Evolutionary conservation across 2,113 vertebrate species (phyloP), one percentile per base, ranked within the genome.

Genomic region (Gadus chalcogrammus): DNA sequence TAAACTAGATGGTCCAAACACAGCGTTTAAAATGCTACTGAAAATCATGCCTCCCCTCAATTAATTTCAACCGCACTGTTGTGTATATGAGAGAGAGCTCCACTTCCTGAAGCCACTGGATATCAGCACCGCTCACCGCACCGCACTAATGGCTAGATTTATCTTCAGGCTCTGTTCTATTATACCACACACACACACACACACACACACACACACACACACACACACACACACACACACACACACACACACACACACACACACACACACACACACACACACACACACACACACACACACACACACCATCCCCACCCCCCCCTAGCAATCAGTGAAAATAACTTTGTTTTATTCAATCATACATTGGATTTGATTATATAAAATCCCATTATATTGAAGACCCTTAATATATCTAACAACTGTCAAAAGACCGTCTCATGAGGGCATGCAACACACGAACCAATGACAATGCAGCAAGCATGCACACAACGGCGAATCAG

Each of bases 1-100:
- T 78, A 82, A 83, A 86, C 81, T 80, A 1, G 3, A 65, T 76
- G 69, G 72, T 79, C 79, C 83, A 81, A 70, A 78, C 76, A 72
- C 81, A 77, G 82, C 79, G 78, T 87, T 85, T 88, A 70, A 87
- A 79, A 85, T 76, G 80, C 83, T 81, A 67, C 85, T 76, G 84
- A 84, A 83, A 84, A 73, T 75, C 42, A 11, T 35, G 4, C 71
- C 65, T 77, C 72, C 75, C 80, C 72, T 74, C 80, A 81, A 82
- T 87, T 85, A 66, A 78, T 77, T 85, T 73, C 70, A 75, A 73
- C 79, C 52, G 68, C 55, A 27, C 16, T 7, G 15, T 69, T 70
- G 76, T 84, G 78, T 79, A 70, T 78, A 48, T 82, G 27, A 65
- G 78, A 55, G 74, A 65, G 62, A 68, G 74, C 75, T 28, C 20